Percentiles rank a stretch among this genome's conserved stretches.
Evolutionary conservation across 2,797 vertebrate species (phyloP).

Genomic region (Peromyscus aztecus): DNA sequence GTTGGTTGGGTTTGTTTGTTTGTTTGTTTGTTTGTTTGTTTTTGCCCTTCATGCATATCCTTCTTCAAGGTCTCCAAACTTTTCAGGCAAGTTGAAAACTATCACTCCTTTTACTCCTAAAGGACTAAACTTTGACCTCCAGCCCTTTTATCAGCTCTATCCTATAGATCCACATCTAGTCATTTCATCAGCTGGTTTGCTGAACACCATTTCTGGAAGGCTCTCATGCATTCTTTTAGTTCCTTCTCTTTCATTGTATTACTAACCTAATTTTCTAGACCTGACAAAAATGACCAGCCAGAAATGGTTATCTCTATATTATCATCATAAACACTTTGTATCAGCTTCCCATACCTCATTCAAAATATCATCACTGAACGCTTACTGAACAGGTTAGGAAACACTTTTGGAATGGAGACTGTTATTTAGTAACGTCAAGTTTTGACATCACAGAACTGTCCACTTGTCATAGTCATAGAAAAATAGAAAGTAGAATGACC

Average conservation of each 20-base stretch:
- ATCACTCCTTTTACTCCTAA: fast-evolving
- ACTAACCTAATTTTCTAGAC: neutral
- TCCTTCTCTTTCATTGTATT: neutral
- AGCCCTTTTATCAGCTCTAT: neutral
- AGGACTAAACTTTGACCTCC: neutral
- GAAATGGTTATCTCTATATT: neutral
- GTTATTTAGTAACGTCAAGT: neutral
- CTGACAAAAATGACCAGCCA: neutral
- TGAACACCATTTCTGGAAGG: neutral
- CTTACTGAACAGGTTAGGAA: neutral
- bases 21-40: neutral
- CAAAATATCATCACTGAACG: neutral
- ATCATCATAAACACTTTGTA: neutral
- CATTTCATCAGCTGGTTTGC: neutral
- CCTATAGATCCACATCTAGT: neutral
- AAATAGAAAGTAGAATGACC: neutral
- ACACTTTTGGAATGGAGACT: too few relatives aligned
- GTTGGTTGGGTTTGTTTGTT: too few relatives aligned
- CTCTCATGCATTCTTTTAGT: neutral
- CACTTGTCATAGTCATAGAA: neutral
- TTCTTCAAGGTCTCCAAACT: neutral
- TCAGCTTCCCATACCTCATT: neutral
- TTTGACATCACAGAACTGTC: neutral
- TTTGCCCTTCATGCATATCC: neutral
- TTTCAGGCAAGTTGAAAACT: neutral